Evolutionary conservation across 2,113 vertebrate species (phyloP).

Genomic region (Mirounga angustirostris): DNA sequence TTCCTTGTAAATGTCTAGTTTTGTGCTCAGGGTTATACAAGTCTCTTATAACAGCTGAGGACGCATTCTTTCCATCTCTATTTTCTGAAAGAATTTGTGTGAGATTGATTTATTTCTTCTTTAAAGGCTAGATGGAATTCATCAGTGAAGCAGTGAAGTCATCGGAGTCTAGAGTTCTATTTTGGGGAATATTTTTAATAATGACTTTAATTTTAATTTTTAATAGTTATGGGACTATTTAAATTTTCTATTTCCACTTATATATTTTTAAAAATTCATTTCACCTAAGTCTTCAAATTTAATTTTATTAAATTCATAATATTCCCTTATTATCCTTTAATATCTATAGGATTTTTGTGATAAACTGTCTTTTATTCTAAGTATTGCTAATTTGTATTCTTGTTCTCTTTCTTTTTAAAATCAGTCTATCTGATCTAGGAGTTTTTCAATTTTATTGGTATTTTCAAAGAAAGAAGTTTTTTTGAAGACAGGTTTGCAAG

Average conservation of each 20-base stretch:
- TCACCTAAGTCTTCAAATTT: neutral
- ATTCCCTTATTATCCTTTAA: neutral
- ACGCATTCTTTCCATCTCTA: neutral
- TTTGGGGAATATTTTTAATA: neutral
- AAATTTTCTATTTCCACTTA: neutral
- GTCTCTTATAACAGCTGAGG: neutral
- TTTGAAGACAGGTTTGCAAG: constrained; percentile 51
- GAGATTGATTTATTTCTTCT: neutral
- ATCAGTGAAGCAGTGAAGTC: neutral
- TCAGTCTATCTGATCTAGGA: neutral
- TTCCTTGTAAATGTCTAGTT: neutral
- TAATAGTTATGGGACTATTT: neutral
- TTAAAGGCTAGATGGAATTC: neutral
- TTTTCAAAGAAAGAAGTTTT: neutral
- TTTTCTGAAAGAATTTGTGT: neutral
- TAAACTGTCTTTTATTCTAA: neutral
- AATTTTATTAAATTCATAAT: neutral
- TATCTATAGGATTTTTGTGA: neutral
- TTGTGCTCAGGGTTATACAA: neutral
- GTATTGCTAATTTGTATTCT: neutral
- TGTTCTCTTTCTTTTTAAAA: neutral
- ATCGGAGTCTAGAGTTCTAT: neutral
- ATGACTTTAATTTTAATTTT: neutral
- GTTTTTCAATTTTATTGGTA: neutral
- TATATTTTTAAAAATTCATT: neutral